phyloP scores from a whole-genome alignment of 2,888 invertebrate genomes.

The Ennomos erosarius region DNA sequence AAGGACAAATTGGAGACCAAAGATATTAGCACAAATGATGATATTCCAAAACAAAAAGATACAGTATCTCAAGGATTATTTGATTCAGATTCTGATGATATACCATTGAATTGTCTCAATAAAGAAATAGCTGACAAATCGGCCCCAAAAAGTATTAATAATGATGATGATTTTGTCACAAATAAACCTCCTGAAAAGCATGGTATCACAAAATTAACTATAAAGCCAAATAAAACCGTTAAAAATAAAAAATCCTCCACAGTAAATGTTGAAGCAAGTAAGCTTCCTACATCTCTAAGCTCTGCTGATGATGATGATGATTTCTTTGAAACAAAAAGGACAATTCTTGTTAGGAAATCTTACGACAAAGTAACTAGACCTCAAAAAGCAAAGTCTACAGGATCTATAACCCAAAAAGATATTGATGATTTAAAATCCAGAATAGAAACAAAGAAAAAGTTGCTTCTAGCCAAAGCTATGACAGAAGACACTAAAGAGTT shows the following conservation, averaged over 20 bases:
- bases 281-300: conserved; percentile 49
- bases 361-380: conserved; percentile 70
- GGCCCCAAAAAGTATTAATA: conserved; percentile 32
- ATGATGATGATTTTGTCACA: conserved; percentile 59
- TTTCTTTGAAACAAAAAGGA: conserved; percentile 64
- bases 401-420: conserved; percentile 75
- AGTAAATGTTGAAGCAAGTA: conserved; percentile 33
- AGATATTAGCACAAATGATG: conserved; percentile 30
- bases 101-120: conserved; percentile 61
- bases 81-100: conserved; percentile 73
- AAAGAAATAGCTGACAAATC: conserved; percentile 35
- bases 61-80: conserved; percentile 53
- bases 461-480: conserved; percentile 64
- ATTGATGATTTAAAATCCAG: conserved; percentile 70
- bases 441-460: conserved; percentile 73
- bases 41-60: conserved; percentile 18
- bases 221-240: conserved; percentile 41
- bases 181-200: conserved; percentile 43
- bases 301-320: conserved; percentile 70
- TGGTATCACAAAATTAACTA: conserved; percentile 38
- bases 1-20: conserved; percentile 25
- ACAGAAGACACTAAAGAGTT: conserved; percentile 79
- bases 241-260: conserved; percentile 31
- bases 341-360: conserved; percentile 67
- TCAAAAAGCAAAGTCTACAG: conserved; percentile 72